Base-by-base conservation (phyloP, 2,797 vertebrate species). In the Chiloscyllium punctatum region DNA sequence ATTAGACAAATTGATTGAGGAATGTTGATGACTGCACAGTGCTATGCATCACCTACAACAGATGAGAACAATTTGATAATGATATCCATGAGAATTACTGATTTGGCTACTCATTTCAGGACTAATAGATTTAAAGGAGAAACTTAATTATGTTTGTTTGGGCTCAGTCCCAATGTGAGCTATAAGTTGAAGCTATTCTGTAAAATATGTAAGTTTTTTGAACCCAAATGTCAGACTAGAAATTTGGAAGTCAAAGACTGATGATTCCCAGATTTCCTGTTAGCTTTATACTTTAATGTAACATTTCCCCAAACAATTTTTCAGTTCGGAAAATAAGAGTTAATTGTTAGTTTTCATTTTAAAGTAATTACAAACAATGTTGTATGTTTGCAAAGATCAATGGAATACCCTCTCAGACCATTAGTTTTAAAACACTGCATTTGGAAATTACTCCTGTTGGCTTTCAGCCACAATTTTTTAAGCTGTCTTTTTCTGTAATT, bases 71-170 rank as follows among this genome's bases (percentile, higher is more conserved):
- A 66, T 62, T 91, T 91, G 88, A 91, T 91, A 62, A 62, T 91
- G 88, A 91, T 91, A 91, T 91, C 88, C 88, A 33, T 57, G 51
- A 91, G 53, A 91, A 91, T 91, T n/a, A 66, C 88, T 91, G 88
- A 91, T 57, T 91, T 91, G 88, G 88, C 88, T 15, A 33, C 15
- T n/a, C 88, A n/a, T 30, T 91, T 33, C 53, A 91, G 88, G 82
- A 66, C n/a, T 57, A 91, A 66, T 66, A 91, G 88, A 15, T 66
- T n/a, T n/a, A 91, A 62, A 91, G 33, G 18, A 5, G 88, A 37
- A 91, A 66, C 66, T 91, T 30, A 91, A 91, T 66, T 91, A 30
- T 91, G 88, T 91, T 91, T 91, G 62, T 33, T 57, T 91, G 15
- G 57, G 88, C 88, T 16, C 33, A 91, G 88, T 91, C 88, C 88